Percentiles rank a stretch among this genome's conserved stretches.
Conservation (phyloP, 2,888 invertebrate species). For the Tryphoninae sp. region DNA sequence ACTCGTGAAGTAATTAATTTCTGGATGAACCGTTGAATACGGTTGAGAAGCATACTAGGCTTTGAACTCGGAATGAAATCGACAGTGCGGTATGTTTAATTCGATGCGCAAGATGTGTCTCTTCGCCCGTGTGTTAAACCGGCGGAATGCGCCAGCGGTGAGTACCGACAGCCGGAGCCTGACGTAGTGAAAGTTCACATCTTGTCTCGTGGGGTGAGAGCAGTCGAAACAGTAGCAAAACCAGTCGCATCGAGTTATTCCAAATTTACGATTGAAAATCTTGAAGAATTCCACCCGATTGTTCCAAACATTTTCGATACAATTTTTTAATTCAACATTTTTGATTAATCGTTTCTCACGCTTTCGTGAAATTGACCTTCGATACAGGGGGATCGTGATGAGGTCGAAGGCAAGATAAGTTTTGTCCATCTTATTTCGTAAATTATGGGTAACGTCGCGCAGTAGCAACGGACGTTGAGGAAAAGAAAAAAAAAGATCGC, state of each 20-base stretch:
- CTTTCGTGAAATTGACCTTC: no score
- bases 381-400: neutral
- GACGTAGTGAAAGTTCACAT: conserved; percentile 74
- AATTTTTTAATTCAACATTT: no score
- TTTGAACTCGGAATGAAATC: conserved; percentile 6
- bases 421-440: conserved; percentile 26
- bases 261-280: neutral
- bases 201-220: conserved; percentile 57
- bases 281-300: neutral
- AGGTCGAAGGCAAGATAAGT: neutral
- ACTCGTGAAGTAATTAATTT: conserved; percentile 34
- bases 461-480: conserved; percentile 26
- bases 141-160: conserved; percentile 63
- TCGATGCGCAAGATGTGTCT: conserved; percentile 51
- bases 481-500: conserved; percentile 34
- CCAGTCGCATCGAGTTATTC: conserved; percentile 8
- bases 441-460: conserved; percentile 31
- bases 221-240: conserved; percentile 36
- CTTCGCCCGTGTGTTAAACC: conserved; percentile 49
- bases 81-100: conserved; percentile 25
- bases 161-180: conserved; percentile 37
- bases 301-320: neutral
- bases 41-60: neutral
- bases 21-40: conserved; percentile 1
- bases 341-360: no score